These are phyloP conservation scores for Amphimedon queenslandica DNA, from an alignment of 37 sponge, comb jelly and placozoan species.

Conservation along the genomic window DNA sequence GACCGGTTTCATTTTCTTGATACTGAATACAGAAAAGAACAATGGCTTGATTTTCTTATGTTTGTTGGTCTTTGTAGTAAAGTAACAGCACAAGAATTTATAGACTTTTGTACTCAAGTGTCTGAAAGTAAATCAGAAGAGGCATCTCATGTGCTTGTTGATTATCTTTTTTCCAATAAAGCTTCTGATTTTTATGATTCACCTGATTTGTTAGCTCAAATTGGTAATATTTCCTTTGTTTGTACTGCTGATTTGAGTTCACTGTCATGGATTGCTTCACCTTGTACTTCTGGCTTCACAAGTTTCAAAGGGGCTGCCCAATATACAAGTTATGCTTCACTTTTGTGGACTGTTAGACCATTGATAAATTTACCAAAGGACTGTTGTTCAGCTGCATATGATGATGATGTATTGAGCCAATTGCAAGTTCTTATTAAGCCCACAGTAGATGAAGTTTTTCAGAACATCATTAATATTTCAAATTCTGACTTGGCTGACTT, in stretches of 20 bases:
- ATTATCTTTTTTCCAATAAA: constrained; percentile 24
- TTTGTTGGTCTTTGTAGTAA: constrained; percentile 11
- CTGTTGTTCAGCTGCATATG: background rate
- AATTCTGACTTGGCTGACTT: constrained; percentile 4
- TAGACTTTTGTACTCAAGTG: constrained; percentile 10
- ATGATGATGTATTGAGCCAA: background rate
- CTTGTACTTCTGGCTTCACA: background rate
- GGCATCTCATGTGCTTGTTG: constrained; percentile 19
- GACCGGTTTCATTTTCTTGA: constrained; percentile 8
- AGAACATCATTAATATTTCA: constrained; percentile 29
- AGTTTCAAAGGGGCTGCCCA: constrained; percentile 1
- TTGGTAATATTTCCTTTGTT: constrained; percentile 34
- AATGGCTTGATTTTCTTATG: constrained; percentile 37
- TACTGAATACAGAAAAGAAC: background rate
- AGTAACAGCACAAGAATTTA: constrained; percentile 13
- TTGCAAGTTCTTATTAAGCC: background rate
- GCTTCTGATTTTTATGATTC: background rate
- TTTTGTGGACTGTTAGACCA: constrained; percentile 56
- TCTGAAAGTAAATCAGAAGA: background rate
- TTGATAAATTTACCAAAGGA: constrained; percentile 10
- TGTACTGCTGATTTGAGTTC: background rate
- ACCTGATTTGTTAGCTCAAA: background rate
- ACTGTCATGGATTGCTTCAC: constrained; percentile 22
- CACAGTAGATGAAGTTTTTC: constrained; percentile 13
- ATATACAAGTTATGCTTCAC: background rate